phyloP scores from a whole-genome alignment of 1,140 invertebrate genomes.

The Cheumatopsyche charites region DNA sequence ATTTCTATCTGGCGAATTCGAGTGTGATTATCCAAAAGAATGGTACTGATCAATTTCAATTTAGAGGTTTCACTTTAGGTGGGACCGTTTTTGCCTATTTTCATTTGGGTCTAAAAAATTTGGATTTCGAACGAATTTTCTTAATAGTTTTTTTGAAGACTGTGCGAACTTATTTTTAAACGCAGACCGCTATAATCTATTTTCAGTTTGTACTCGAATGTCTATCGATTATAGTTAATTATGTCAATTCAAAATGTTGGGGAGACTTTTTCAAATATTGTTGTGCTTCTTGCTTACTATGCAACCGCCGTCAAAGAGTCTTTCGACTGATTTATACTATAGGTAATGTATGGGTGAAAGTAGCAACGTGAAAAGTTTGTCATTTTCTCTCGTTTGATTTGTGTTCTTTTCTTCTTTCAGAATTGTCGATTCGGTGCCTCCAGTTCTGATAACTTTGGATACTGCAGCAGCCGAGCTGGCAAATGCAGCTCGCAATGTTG shows the following conservation, averaged over 20 bases:
- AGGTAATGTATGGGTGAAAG: conserved; percentile 39
- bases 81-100: too few species aligned
- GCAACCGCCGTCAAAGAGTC: conserved; percentile 46
- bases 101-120: too few species aligned
- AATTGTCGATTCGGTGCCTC: conserved; percentile 68
- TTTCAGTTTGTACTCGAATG: conserved; percentile 5
- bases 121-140: too few species aligned
- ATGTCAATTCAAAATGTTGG: conserved; percentile 41
- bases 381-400: not conserved
- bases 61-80: too few species aligned
- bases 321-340: conserved; percentile 45
- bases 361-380: too few species aligned
- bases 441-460: conserved; percentile 69
- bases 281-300: conserved; percentile 46
- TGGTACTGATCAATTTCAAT: too few species aligned
- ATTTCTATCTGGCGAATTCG: too few species aligned
- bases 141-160: too few species aligned
- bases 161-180: too few species aligned
- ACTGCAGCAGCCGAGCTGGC: conserved; percentile 66
- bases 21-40: too few species aligned
- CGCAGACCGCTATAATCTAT: not conserved
- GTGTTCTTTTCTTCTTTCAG: conserved; percentile 57
- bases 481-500: conserved; percentile 48
- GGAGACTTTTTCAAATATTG: conserved; percentile 44
- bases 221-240: not conserved